A percentile compares a stretch with the other conserved stretches of the same genome.
These are phyloP conservation scores for Oreocharis arfaki DNA, from an alignment of 2,113 vertebrate genomes.

Conservation along the genomic window DNA sequence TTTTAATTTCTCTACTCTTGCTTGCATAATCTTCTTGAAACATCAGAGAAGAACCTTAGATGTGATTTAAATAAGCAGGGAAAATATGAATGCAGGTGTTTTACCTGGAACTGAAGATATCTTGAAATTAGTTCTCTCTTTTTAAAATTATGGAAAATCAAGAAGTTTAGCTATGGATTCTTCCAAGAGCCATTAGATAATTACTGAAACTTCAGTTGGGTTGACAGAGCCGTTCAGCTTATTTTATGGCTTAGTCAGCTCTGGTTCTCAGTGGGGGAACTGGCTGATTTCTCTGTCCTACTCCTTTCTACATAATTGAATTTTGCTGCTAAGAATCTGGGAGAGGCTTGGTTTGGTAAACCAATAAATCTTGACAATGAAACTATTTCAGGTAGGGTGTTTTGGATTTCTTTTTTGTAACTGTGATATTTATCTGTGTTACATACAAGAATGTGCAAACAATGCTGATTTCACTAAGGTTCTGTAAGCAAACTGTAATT, in stretches of 20 bases:
- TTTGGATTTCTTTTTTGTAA: background rate
- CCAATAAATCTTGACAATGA: background rate
- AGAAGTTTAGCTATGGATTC: background rate
- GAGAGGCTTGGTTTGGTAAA: background rate
- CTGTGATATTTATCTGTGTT: background rate
- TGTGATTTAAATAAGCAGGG: background rate
- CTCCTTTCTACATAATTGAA: background rate
- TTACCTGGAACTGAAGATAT: background rate
- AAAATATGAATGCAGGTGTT: background rate
- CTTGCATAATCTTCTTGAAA: background rate
- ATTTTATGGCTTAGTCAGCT: background rate
- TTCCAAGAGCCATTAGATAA: background rate
- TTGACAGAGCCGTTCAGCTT: background rate
- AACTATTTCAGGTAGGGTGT: background rate
- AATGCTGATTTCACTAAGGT: background rate
- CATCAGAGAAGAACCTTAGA: background rate
- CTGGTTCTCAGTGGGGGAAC: background rate
- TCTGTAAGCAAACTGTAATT: background rate
- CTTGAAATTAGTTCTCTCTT: background rate
- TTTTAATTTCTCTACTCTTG: background rate
- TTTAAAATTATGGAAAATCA: background rate
- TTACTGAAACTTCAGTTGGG: background rate
- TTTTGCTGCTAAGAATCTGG: background rate
- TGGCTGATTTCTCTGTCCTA: background rate
- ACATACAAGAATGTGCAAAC: background rate